A percentile compares a stretch with the other conserved stretches of the same genome.
These are phyloP conservation scores for Polyommatus icarus DNA, from an alignment of 2,888 invertebrate genomes.

Conservation along the genomic window DNA sequence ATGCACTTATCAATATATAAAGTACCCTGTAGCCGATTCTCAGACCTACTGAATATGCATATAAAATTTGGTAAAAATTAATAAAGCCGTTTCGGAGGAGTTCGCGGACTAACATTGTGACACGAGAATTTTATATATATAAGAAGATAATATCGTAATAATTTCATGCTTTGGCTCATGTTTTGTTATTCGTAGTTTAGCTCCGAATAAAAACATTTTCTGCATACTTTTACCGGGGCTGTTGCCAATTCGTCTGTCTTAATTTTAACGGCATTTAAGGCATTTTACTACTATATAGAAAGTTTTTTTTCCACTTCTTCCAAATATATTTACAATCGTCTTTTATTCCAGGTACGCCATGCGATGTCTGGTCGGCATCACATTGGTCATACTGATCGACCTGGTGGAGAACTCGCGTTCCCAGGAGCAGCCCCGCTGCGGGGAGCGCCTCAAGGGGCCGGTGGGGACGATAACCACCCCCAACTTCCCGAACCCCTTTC, in stretches of 20 bases:
- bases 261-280: not conserved
- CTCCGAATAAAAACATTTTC: no score
- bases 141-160: no score
- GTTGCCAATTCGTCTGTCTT: not conserved
- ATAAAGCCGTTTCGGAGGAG: no score
- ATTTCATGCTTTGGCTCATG: no score
- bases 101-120: no score
- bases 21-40: no score
- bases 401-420: conserved; percentile 51
- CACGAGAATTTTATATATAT: no score
- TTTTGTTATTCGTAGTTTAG: no score
- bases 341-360: conserved; percentile 63
- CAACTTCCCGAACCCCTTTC: conserved; percentile 90
- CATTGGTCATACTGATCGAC: conserved; percentile 55
- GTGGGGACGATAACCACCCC: conserved; percentile 90
- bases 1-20: no score
- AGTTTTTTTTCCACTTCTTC: no score
- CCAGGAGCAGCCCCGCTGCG: conserved; percentile 78
- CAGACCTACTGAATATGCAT: no score
- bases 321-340: not conserved
- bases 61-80: no score
- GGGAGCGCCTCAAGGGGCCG: conserved; percentile 82
- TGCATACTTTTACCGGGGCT: not conserved
- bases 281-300: not conserved
- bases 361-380: conserved; percentile 58